These are phyloP conservation scores for Murina feae DNA, from an alignment of 2,113 vertebrate genomes.

Conservation along the genomic window DNA sequence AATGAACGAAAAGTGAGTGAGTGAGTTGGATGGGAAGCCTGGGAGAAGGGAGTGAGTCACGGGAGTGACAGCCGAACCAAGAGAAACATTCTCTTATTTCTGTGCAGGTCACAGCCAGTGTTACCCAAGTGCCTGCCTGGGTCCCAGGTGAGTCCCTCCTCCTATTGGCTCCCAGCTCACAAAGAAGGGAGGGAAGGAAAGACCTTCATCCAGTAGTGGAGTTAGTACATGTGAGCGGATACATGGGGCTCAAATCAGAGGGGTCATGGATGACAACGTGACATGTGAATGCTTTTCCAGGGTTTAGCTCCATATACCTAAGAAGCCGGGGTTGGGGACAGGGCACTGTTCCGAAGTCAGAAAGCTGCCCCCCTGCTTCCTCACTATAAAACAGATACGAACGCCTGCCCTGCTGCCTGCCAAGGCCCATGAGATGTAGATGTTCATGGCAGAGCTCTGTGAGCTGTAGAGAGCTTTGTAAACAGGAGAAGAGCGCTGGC, in stretches of 20 bases:
- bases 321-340: background rate
- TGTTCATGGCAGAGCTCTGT: background rate
- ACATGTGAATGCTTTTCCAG: accelerated
- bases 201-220: background rate
- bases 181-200: background rate
- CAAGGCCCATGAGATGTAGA: background rate
- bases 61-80: background rate
- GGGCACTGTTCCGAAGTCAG: background rate
- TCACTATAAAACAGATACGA: background rate
- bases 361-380: background rate
- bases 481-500: background rate
- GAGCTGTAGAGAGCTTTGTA: background rate
- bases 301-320: background rate
- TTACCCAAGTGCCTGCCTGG: constrained; percentile 19
- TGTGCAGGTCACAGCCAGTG: constrained; percentile 34
- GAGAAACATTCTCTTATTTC: constrained; percentile 3
- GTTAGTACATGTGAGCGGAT: background rate
- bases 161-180: background rate
- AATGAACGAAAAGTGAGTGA: background rate
- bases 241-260: background rate
- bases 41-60: background rate
- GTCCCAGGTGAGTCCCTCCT: constrained; percentile 60
- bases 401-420: background rate
- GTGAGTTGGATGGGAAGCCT: background rate
- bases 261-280: accelerated